Percentiles rank a stretch among this genome's conserved stretches.
Conservation (phyloP, 2,797 vertebrate species). For the Brachyrhaphis roseni region DNA sequence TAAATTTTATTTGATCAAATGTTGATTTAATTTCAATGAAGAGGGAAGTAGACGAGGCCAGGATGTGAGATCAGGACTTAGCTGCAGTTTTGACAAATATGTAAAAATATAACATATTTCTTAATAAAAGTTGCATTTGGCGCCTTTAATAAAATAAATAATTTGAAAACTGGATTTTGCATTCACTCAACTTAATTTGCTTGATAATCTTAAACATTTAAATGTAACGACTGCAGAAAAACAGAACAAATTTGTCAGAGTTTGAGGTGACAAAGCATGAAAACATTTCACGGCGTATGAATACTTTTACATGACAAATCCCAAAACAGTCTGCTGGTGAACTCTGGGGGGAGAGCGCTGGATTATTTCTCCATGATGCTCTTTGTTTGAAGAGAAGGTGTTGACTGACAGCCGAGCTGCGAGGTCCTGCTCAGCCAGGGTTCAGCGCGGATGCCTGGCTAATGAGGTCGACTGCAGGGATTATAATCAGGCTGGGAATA, state of each 20-base stretch:
- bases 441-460: conserved; percentile 83
- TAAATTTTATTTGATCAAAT: neutral
- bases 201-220: neutral
- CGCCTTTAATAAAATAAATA: neutral
- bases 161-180: neutral
- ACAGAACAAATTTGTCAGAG: neutral
- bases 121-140: too few relatives aligned
- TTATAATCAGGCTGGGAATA: conserved; percentile 84
- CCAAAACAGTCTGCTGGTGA: conserved; percentile 61
- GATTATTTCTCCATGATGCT: conserved; percentile 77
- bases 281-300: neutral
- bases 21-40: too few relatives aligned
- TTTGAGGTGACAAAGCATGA: neutral
- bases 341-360: conserved; percentile 56
- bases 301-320: conserved; percentile 48
- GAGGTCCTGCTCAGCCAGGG: conserved; percentile 78
- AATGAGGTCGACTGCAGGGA: conserved; percentile 83
- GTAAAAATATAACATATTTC: neutral
- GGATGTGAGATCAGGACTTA: too few relatives aligned
- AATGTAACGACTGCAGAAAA: neutral
- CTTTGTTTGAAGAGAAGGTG: conserved; percentile 80
- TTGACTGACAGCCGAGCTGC: conserved; percentile 83
- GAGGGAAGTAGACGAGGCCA: too few relatives aligned
- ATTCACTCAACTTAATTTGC: neutral
- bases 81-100: neutral